A percentile compares a stretch with the other conserved stretches of the same genome.
phyloP scores from a whole-genome alignment of 2,888 invertebrate genomes.

The Julus scanicus region DNA sequence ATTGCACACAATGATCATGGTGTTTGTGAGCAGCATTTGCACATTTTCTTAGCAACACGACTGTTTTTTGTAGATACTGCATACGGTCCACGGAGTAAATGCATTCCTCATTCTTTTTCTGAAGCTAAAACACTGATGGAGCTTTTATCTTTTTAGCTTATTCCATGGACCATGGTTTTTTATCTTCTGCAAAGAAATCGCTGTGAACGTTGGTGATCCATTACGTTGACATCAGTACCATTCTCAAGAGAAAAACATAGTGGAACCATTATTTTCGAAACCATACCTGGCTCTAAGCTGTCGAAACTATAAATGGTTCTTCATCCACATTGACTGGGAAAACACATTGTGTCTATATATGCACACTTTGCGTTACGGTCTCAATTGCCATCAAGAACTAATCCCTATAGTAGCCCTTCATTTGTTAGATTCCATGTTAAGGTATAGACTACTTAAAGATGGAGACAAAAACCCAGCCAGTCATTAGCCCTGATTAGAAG shows the following conservation, averaged over 20 bases:
- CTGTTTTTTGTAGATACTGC: neutral
- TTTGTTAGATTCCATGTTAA: neutral
- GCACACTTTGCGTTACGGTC: neutral
- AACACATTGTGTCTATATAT: slow-evolving; percentile 7
- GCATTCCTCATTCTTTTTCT: neutral
- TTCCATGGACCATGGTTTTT: neutral
- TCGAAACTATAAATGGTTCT: slow-evolving; percentile 3
- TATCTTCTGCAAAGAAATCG: neutral
- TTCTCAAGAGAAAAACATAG: neutral
- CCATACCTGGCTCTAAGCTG: slow-evolving; percentile 34
- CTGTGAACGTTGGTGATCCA: slow-evolving; percentile 29
- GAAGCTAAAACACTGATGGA: neutral
- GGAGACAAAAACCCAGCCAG: neutral
- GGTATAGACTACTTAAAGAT: neutral
- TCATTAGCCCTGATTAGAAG: neutral
- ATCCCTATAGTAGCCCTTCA: neutral
- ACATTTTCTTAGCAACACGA: neutral
- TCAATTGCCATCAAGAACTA: neutral
- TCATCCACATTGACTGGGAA: neutral
- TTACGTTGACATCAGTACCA: slow-evolving; percentile 7
- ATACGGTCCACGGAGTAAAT: neutral
- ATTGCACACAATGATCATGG: neutral
- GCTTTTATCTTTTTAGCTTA: slow-evolving; percentile 13
- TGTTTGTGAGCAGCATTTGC: neutral
- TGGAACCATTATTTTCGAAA: neutral